These are phyloP conservation scores for Stictocephala bisonia DNA, from an alignment of 2,888 invertebrate species.

Conservation along the genomic window DNA sequence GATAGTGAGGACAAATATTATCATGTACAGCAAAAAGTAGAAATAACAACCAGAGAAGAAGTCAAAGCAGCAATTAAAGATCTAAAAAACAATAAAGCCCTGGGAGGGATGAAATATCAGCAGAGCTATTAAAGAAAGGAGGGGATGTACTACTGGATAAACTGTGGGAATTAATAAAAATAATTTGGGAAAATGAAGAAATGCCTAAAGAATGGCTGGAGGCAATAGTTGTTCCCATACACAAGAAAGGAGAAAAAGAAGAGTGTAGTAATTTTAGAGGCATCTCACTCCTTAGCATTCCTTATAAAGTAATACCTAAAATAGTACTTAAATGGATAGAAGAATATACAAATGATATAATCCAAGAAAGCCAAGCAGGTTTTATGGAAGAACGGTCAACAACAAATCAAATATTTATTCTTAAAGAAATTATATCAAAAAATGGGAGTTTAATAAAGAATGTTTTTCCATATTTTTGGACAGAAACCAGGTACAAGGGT, in stretches of 20 bases:
- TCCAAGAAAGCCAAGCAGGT: slow-evolving; percentile 45
- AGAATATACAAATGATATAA: not conserved
- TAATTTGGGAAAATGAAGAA: slow-evolving; percentile 41
- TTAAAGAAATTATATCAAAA: not conserved
- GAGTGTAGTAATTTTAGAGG: slow-evolving; percentile 47
- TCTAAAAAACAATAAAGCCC: slow-evolving; percentile 40
- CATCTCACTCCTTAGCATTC: slow-evolving; percentile 43
- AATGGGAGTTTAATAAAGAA: slow-evolving; percentile 23
- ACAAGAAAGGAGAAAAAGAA: slow-evolving; percentile 45
- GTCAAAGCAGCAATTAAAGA: slow-evolving; percentile 29
- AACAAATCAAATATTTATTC: not conserved
- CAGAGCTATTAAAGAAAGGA: slow-evolving; percentile 43
- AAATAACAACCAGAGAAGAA: slow-evolving; percentile 33
- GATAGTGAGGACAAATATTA: slow-evolving; percentile 24
- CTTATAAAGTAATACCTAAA: slow-evolving; percentile 48
- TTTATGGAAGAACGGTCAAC: slow-evolving; percentile 9
- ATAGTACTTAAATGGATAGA: slow-evolving; percentile 35
- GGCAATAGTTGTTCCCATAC: slow-evolving; percentile 41
- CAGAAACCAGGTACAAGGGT: too few relatives aligned
- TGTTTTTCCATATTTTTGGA: slow-evolving; percentile 4
- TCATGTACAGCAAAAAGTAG: slow-evolving; percentile 30
- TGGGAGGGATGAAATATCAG: slow-evolving; percentile 31
- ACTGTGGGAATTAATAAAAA: slow-evolving; percentile 22
- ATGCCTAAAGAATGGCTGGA: slow-evolving; percentile 27
- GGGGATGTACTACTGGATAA: slow-evolving; percentile 4